phyloP scores from a whole-genome alignment of 2,797 vertebrate species.

The Babyrousa celebensis region DNA sequence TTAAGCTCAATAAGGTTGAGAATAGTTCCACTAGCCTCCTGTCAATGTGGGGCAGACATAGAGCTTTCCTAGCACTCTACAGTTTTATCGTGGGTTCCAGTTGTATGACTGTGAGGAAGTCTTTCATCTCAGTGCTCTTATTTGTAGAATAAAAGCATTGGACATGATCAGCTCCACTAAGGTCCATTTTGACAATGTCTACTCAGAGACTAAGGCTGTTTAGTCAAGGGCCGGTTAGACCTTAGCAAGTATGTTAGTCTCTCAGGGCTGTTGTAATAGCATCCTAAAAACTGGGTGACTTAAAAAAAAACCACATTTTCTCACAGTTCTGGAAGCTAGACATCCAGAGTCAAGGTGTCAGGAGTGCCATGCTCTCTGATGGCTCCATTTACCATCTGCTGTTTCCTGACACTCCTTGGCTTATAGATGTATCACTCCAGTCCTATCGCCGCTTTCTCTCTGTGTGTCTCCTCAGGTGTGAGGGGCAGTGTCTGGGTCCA shows the following conservation, averaged over 20 bases:
- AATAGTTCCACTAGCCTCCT: neutral
- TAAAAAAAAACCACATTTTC: neutral
- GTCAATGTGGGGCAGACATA: neutral
- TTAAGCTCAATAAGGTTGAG: neutral
- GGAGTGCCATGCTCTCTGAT: neutral
- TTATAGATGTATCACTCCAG: neutral
- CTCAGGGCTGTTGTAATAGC: neutral
- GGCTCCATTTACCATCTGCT: too few species aligned
- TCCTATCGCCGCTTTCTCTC: neutral
- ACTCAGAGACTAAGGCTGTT: neutral
- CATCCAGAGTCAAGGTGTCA: neutral
- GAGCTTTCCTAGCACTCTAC: neutral
- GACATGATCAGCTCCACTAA: neutral
- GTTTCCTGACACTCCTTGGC: neutral
- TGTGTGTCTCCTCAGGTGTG: neutral
- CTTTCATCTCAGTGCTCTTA: neutral
- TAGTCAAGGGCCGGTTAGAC: neutral
- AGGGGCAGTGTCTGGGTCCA: neutral
- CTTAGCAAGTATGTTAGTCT: neutral
- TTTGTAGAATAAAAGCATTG: conserved; percentile 2
- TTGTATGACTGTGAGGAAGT: neutral
- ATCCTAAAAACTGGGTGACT: neutral
- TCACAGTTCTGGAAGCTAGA: neutral
- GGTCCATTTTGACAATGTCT: neutral
- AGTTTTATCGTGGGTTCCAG: neutral